phyloP scores from a whole-genome alignment of 92 coral and sea anemone species.

The Zoanthus solanderi region DNA sequence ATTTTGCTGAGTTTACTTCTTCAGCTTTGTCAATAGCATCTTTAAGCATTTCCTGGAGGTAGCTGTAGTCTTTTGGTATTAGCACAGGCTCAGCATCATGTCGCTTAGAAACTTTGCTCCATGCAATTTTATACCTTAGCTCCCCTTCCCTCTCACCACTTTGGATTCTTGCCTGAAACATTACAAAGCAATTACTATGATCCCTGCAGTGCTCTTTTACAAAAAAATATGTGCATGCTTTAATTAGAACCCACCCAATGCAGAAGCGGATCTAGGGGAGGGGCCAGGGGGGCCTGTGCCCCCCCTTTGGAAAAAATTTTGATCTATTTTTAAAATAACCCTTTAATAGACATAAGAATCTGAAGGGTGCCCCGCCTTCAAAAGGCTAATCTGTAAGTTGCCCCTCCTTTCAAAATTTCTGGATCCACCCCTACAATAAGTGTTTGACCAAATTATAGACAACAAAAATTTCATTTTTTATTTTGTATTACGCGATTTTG shows the following conservation, averaged over 20 bases:
- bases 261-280: too few relatives aligned
- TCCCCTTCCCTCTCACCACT: conserved; percentile 33
- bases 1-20: too few relatives aligned
- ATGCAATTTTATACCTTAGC: conserved; percentile 40
- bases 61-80: conserved; percentile 26
- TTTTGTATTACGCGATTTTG: background rate
- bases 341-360: too few relatives aligned
- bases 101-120: conserved; percentile 45
- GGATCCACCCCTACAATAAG: too few relatives aligned
- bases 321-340: too few relatives aligned
- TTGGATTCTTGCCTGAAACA: conserved; percentile 12
- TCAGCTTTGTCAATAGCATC: background rate
- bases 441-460: too few relatives aligned
- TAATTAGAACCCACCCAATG: background rate
- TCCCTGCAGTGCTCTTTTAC: background rate
- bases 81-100: conserved; percentile 52
- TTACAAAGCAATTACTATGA: conserved; percentile 6
- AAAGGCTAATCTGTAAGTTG: too few relatives aligned
- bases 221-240: background rate
- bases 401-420: too few relatives aligned
- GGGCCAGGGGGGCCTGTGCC: too few relatives aligned
- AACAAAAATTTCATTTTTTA: background rate
- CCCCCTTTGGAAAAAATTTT: too few relatives aligned
- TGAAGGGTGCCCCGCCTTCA: too few relatives aligned
- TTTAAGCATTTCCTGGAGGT: conserved; percentile 25